Evolutionary conservation across 2,113 vertebrate genomes (phyloP), one percentile per base, ranked within the genome.

Genomic region (Brachirus orientalis): DNA sequence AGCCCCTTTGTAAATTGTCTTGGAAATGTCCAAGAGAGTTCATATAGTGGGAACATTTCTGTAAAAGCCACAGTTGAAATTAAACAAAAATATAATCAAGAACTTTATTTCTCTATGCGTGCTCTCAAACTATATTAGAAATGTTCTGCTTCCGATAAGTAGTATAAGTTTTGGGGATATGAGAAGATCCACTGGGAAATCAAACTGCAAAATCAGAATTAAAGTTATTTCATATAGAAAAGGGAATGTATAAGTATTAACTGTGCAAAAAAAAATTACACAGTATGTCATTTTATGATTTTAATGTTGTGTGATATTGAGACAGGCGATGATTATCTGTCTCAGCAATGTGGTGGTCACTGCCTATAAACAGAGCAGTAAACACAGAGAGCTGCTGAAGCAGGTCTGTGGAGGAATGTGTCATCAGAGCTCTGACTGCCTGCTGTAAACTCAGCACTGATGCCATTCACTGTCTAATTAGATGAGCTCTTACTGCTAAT

Each of bases 401-500:
- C 77, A 73, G 78, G 66, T 81, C 68, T 82, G 63, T 69, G 43
- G 77, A 83, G 77, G 87, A 90, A 86, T 82, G 79, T 87, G 81
- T 76, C 83, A 83, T 85, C 79, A 72, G 74, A 63, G 70, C 77
- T 86, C 74, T 73, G 80, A 74, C 72, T 69, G 68, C 65, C 55
- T 62, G 77, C 76, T 71, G 79, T 77, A 59, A 58, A 80, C 75
- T 83, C 79, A 82, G 82, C 77, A 75, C 63, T 61, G 67, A 57
- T 77, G 74, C 68, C 81, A 60, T 72, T 83, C 82, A 83, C 65
- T 56, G 83, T 84, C 89, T 91, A 87, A 89, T 88, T 82, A 87
- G 86, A 90, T 83, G 83, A 80, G 83, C 82, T 56, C 79, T 85
- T 62, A 44, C 55, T 85, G 86, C 77, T 87, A 89, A 88, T 89